Evolutionary conservation across 2,797 vertebrate genomes (phyloP), one percentile per base, ranked within the genome.

Genomic region (Trematocara caparti): DNA sequence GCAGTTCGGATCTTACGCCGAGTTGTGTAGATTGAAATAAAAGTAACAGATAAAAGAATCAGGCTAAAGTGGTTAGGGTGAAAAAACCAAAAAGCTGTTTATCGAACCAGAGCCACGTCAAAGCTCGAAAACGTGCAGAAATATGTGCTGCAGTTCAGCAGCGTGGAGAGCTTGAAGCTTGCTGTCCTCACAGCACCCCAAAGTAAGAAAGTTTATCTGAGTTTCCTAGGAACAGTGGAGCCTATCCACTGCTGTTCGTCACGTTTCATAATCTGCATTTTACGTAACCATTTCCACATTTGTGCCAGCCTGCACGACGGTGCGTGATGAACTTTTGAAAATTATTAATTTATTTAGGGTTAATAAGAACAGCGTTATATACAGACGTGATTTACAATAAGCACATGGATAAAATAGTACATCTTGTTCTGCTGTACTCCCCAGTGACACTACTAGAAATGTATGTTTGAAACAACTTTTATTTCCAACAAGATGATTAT

Each of bases 151-250:
- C 77, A 45, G 27, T 2, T 21, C 32, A 43, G 80, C 11, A 83
- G 82, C 77, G 27, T 6, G 57, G 24, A 76, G 73, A 12, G 76
- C 78, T 71, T 30, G 66, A 71, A 47, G 66, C 86, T 59, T 11
- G 82, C 66, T 92, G 92, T 92, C 93, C 93, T 94, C 87, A 93
- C 80, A 92, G 76, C 80, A 93, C 90, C 92, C 80, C 89, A 40
- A 79, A 89, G 78, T 75, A 76, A 78, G 66, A 86, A 88, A 90
- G 84, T 92, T 91, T 64, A 82, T 79, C 76, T 62, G 87, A 90
- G 83, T 88, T 89, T 87, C 50, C 59, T 51, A n/a, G 53, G 48
- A 86, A 77, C 73, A 84, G 57, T 48, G 45, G 6, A 82, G 81
- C 72, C 43, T 27, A 14, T 48, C 72, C 73, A 49, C 80, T 73